Conservation (phyloP, 2,888 invertebrate species). For the Lepidocyrtinus sp. region DNA sequence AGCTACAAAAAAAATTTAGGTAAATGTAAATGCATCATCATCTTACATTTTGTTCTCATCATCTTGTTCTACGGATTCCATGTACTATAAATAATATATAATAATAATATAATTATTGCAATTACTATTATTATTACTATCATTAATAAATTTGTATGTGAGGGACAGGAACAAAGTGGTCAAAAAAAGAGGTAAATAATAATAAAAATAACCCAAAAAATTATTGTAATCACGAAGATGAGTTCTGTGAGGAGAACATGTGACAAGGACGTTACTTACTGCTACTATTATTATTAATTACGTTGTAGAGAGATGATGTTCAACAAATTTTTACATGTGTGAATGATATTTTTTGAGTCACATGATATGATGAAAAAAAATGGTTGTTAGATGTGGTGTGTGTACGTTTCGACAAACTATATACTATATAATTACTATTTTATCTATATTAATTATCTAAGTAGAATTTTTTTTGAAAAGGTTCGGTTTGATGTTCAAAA, state of each 20-base stretch:
- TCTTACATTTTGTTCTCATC: slow-evolving; percentile 39
- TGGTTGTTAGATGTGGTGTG: slow-evolving; percentile 45
- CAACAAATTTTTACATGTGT: slow-evolving; percentile 63
- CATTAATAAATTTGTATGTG: slow-evolving; percentile 52
- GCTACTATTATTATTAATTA: slow-evolving; percentile 39
- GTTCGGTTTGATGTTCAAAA: slow-evolving; percentile 57
- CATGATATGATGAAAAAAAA: slow-evolving; percentile 35
- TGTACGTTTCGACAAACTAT: slow-evolving; percentile 39
- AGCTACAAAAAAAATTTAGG: slow-evolving; percentile 24
- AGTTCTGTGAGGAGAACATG: slow-evolving; percentile 27
- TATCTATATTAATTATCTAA: slow-evolving; percentile 28
- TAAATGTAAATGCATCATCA: slow-evolving; percentile 37
- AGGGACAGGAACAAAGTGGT: slow-evolving; percentile 50
- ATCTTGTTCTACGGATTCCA: slow-evolving; percentile 58
- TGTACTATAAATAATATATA: slow-evolving; percentile 57
- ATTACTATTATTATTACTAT: slow-evolving; percentile 29
- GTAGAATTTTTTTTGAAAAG: slow-evolving; percentile 47
- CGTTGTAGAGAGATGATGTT: slow-evolving; percentile 49
- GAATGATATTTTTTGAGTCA: slow-evolving; percentile 60
- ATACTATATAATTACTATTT: slow-evolving; percentile 26
- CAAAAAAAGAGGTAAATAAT: slow-evolving; percentile 37
- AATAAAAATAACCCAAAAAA: slow-evolving; percentile 18
- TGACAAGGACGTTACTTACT: slow-evolving; percentile 56
- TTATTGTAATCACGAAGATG: slow-evolving; percentile 10
- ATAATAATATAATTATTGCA: slow-evolving; percentile 37